Conservation (phyloP, 2,113 vertebrate genomes). For the Regulus satrapa region DNA sequence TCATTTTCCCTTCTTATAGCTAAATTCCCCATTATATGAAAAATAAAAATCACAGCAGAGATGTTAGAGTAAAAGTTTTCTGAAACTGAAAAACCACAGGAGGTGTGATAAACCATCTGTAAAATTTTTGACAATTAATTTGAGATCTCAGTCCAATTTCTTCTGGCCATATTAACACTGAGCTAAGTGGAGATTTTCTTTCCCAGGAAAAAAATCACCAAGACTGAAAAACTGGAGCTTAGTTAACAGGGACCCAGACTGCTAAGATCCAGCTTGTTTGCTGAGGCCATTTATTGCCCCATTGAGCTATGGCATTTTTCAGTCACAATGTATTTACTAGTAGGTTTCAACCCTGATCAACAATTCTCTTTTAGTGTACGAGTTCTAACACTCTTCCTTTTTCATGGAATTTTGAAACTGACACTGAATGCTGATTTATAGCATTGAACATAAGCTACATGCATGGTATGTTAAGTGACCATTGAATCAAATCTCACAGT, state of each 20-base stretch:
- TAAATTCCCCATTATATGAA: background rate
- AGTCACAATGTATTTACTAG: background rate
- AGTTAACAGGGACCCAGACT: background rate
- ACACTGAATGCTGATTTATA: background rate
- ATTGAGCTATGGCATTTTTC: background rate
- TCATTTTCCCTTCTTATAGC: background rate
- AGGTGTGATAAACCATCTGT: conserved; percentile 38
- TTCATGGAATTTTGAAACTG: background rate
- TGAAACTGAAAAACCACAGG: conserved; percentile 16
- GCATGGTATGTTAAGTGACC: background rate
- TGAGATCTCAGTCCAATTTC: conserved; percentile 5
- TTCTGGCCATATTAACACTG: background rate
- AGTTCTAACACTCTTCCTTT: background rate
- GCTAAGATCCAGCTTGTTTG: background rate
- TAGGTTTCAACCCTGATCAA: background rate
- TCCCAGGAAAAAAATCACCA: background rate
- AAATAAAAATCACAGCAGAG: background rate
- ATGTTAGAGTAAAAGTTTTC: background rate
- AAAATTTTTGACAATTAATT: conserved; percentile 46
- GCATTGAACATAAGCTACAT: background rate
- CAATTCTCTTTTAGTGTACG: background rate
- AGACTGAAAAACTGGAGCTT: background rate
- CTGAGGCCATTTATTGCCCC: background rate
- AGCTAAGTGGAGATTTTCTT: background rate
- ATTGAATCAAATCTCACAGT: background rate